Percentiles rank a stretch among this genome's conserved stretches.
Evolutionary conservation across 2,113 vertebrate genomes (phyloP).

Genomic region (Edolisoma coerulescens): DNA sequence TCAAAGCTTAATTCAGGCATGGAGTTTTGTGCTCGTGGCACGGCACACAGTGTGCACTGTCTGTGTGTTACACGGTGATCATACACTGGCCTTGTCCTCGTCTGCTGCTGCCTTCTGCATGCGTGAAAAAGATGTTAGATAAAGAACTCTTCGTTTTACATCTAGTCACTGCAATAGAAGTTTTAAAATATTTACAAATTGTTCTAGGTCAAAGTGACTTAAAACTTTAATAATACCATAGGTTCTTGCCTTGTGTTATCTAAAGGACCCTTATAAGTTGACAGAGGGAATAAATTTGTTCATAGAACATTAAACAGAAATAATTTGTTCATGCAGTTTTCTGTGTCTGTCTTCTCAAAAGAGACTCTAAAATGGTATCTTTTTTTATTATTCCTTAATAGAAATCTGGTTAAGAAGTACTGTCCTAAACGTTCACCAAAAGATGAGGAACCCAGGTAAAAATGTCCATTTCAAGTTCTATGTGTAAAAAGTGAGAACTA

Average conservation of each 20-base stretch:
- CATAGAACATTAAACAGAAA: background rate
- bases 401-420: conserved; percentile 96
- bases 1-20: background rate
- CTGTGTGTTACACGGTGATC: background rate
- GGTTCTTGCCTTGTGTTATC: background rate
- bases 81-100: background rate
- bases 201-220: background rate
- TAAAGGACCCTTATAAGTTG: background rate
- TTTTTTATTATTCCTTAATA: conserved; percentile 54
- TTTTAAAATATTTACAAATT: background rate
- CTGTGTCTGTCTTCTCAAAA: background rate
- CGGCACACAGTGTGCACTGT: background rate
- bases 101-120: background rate
- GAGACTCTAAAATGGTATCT: background rate
- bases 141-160: background rate
- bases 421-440: conserved; percentile 93
- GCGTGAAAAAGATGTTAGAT: background rate
- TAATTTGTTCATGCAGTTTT: background rate
- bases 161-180: background rate
- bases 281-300: background rate
- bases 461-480: background rate
- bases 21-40: background rate
- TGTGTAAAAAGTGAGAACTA: background rate
- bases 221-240: background rate
- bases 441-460: conserved; percentile 96